These are phyloP conservation scores for Pardalotus punctatus DNA, from an alignment of 2,113 vertebrate genomes.

Conservation along the genomic window DNA sequence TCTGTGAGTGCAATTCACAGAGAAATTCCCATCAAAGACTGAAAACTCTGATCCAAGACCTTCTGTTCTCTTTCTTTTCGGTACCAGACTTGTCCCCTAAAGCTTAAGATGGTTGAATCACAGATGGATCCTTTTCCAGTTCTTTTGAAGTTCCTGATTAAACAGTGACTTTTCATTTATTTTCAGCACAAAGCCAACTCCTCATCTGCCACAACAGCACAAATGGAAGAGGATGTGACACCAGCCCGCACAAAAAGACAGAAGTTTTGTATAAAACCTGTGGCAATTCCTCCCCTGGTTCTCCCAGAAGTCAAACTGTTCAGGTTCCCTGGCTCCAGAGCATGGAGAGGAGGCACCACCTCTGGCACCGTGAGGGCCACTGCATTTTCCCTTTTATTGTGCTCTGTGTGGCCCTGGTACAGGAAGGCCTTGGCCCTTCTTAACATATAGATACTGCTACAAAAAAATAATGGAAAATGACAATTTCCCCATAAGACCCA, in stretches of 20 bases:
- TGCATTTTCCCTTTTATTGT: background rate
- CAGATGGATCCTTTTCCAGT: background rate
- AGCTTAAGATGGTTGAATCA: background rate
- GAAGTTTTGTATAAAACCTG: background rate
- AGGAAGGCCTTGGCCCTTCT: background rate
- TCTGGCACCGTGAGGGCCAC: fast-evolving
- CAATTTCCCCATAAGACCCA: background rate
- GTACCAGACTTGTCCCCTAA: background rate
- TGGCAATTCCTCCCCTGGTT: background rate
- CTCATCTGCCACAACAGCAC: background rate
- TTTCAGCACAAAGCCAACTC: background rate
- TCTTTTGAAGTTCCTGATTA: background rate
- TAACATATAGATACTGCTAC: background rate
- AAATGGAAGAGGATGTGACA: background rate
- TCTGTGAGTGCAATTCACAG: background rate
- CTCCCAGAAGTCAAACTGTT: background rate
- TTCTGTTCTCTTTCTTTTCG: background rate
- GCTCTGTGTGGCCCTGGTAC: background rate
- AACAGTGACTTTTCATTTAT: background rate
- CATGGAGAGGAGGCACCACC: background rate
- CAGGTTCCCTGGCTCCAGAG: background rate
- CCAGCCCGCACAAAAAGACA: background rate
- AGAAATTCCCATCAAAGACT: background rate
- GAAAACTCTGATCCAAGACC: background rate
- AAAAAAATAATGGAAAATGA: background rate